Base-by-base conservation (phyloP, 2,797 vertebrate species). In the Acipenser ruthenus region DNA sequence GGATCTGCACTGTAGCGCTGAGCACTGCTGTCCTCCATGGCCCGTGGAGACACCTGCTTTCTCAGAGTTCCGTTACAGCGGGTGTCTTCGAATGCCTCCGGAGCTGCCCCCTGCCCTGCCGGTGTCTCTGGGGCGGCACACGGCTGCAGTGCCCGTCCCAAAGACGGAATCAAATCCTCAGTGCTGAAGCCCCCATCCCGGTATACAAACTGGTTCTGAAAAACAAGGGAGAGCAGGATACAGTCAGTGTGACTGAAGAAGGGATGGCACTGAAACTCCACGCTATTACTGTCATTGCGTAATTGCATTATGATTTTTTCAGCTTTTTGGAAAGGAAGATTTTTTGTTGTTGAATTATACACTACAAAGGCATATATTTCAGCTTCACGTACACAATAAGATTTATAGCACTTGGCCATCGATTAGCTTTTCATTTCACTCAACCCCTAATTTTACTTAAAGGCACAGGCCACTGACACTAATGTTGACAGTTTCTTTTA, bases 1-100 rank as follows among this genome's bases (percentile, higher is more conserved):
- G 96, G 95, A 75, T 99, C 96, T 0, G 95, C 93, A 0, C 94
- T 96, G 86, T 98, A 98, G 58, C 95, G 88, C 86, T 97, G 95
- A 8, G 91, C 85, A 66, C 87, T 89, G 62, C 85, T 93, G 68
- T 95, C 94, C 61, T 96, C 94, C 1, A 79, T 87, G 1, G 78
- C 68, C 13, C 89, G 80, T 64, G 89, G 78, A 66, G 84, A 69
- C 69, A 58, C 85, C 70, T 92, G 92, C 71, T 95, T 97, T 68
- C 92, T 89, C 15, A 98, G 83, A 0, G 89, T 95, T 8, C 96
- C 95, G 0, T 97, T 97, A 49, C 94, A 98, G 72, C 93, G 93
- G 6, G 87, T 77, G 3, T 95, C 94, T 47, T 96, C 94, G 67
- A 89, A 90, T 64, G 87, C 77, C 78, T 83, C 89, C n/a, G 79